Percentiles rank a stretch among this genome's conserved stretches.
phyloP scores from a whole-genome alignment of 2,113 vertebrate species.

The Stomatorhinus ivindoensis region DNA sequence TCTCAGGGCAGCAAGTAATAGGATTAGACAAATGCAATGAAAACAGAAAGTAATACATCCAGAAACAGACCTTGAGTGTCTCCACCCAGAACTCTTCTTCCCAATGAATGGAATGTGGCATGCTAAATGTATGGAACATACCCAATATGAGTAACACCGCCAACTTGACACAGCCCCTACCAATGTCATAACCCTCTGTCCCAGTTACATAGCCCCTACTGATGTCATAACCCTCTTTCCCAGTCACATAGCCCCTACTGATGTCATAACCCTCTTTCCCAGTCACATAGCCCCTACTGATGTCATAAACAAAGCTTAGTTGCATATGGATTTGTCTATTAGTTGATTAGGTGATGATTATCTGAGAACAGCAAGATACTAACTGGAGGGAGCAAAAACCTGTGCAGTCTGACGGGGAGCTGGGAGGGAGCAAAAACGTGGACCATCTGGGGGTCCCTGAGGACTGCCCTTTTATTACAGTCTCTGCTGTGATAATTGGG shows the following conservation, averaged over 20 bases:
- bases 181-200: background rate
- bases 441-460: background rate
- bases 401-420: too few relatives aligned
- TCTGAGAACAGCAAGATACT: slow-evolving; percentile 31
- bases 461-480: slow-evolving; percentile 7
- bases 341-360: slow-evolving; percentile 46
- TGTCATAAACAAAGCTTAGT: slow-evolving; percentile 45
- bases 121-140: background rate
- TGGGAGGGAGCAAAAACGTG: background rate
- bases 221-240: too few relatives aligned
- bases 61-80: background rate
- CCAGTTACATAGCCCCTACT: too few relatives aligned
- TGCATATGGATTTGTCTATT: slow-evolving; percentile 44
- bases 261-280: too few relatives aligned
- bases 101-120: background rate
- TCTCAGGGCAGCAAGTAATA: slow-evolving; percentile 25
- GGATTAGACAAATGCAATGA: slow-evolving; percentile 6
- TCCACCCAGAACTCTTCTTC: background rate
- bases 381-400: too few relatives aligned
- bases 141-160: background rate
- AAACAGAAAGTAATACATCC: slow-evolving; percentile 4
- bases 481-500: slow-evolving; percentile 30
- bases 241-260: too few relatives aligned
- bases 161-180: background rate
- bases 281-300: slow-evolving; percentile 34